Percentiles rank a stretch among this genome's conserved stretches.
phyloP scores from a whole-genome alignment of 2,797 vertebrate genomes.

The Limnodromus scolopaceus region DNA sequence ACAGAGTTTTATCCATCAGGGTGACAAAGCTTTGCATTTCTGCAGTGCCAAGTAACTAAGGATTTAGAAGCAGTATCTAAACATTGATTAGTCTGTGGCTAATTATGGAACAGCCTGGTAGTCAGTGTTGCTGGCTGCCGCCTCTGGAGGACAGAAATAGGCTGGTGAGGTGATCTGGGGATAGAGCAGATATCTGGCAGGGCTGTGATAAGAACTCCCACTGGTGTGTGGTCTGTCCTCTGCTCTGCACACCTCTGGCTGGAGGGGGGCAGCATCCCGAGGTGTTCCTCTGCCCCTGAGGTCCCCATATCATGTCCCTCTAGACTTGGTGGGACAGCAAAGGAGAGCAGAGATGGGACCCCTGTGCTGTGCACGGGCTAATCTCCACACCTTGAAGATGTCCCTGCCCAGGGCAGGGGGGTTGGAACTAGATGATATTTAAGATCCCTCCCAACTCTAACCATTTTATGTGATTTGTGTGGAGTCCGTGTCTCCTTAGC shows the following conservation, averaged over 20 bases:
- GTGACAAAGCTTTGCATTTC: background rate
- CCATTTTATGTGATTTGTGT: background rate
- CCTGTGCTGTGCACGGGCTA: background rate
- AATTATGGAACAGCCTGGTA: background rate
- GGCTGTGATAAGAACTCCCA: background rate
- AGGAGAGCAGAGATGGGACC: background rate
- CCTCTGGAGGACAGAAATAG: background rate
- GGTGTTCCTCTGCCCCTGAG: background rate
- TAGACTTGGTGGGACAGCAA: background rate
- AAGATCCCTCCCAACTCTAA: background rate
- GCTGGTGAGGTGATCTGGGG: background rate
- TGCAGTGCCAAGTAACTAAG: background rate
- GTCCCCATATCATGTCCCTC: rapidly evolving
- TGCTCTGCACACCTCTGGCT: background rate
- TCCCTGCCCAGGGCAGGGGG: background rate
- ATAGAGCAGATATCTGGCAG: background rate
- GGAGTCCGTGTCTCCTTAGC: rapidly evolving
- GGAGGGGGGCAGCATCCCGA: background rate
- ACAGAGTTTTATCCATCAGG: background rate
- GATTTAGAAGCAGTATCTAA: background rate
- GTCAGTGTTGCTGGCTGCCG: background rate
- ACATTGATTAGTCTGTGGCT: background rate
- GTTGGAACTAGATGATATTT: background rate
- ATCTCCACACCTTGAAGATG: background rate
- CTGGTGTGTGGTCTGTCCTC: background rate